Evolutionary conservation across 2,797 vertebrate species (phyloP), one percentile per base, ranked within the genome.

Genomic region (Macropus fuliginosus): DNA sequence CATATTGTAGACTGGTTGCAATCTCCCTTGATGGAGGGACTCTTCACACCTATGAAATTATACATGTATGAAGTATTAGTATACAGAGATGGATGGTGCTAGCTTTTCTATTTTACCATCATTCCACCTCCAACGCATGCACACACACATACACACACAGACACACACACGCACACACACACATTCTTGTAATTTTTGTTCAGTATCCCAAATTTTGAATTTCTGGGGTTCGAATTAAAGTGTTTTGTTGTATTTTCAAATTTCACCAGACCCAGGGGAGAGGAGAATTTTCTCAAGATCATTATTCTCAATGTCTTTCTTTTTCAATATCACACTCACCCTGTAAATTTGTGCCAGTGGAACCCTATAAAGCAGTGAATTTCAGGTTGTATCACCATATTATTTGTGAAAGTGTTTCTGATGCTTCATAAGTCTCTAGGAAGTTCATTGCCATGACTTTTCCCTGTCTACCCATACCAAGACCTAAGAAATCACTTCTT

Each of bases 51-150:
- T 40, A 11, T 87, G 74, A 87, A 87, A 87, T 91, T 50, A n/a
- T 94, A 89, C 18, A 1, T 55, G 90, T 54, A 91, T 91, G 8
- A 55, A 93, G 91, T 90, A 40, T 50, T 92, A 91, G 55, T 91
- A 21, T 31, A 18, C 9, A 27, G n/a, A 81, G 74, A 46, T 81
- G 21, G 40, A 81, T 81, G 21, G 46, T 81, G 24, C 40, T 50
- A 50, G 40, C 3, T 87, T 46, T 5, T 21, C 40, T 87, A 46
- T 87, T 87, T 46, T 87, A 8, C 24, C 40, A 87, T 87, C 24
- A 50, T 87, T 81, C 34, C 8, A 87, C 40, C 5, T 3, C 40
- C 40, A 81, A 21, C n/a, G 40, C 66, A 46, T 31, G 34, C 31
- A n/a, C 31, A 24, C 46, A 46, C 46, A 46, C 46, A 2, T 3